Percentiles rank a stretch among this genome's conserved stretches.
phyloP scores from a whole-genome alignment of 2,888 invertebrate species.

The Drosophila mayaguana region DNA sequence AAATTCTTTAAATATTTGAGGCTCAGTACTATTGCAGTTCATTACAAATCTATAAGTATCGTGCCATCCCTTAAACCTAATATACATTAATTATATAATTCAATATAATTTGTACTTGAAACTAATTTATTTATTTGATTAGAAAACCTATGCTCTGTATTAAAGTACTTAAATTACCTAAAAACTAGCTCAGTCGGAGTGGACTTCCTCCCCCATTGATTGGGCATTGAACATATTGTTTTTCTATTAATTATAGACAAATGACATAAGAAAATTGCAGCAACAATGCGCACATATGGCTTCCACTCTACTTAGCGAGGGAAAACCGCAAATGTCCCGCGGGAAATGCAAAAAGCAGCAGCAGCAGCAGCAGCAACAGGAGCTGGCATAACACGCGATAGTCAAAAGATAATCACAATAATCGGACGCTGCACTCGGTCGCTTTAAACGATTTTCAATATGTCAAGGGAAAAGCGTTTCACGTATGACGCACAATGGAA shows the following conservation, averaged over 20 bases:
- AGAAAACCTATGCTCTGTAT: neutral
- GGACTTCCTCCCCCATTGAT: slow-evolving; percentile 39
- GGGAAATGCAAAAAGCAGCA: slow-evolving; percentile 60
- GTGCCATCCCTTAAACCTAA: neutral
- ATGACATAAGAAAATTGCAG: slow-evolving; percentile 55
- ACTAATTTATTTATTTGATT: neutral
- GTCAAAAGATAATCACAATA: slow-evolving; percentile 77
- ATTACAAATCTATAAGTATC: neutral
- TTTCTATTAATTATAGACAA: slow-evolving; percentile 75
- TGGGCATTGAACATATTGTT: slow-evolving; percentile 76
- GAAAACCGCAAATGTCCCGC: slow-evolving; percentile 63
- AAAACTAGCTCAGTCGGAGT: neutral
- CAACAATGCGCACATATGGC: slow-evolving; percentile 77
- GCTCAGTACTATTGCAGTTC: no score
- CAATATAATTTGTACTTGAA: neutral
- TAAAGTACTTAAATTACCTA: neutral
- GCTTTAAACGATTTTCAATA: slow-evolving; percentile 80
- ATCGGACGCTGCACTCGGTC: slow-evolving; percentile 78
- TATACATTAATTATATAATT: neutral
- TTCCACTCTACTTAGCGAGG: slow-evolving; percentile 48
- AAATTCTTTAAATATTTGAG: no score
- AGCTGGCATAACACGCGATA: slow-evolving; percentile 61
- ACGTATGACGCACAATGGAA: slow-evolving; percentile 72
- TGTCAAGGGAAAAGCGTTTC: slow-evolving; percentile 40
- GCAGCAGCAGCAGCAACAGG: slow-evolving; percentile 4